Evolutionary conservation across 35 echinoderm and acorn worm species (phyloP).

Genomic region (Acanthaster planci): DNA sequence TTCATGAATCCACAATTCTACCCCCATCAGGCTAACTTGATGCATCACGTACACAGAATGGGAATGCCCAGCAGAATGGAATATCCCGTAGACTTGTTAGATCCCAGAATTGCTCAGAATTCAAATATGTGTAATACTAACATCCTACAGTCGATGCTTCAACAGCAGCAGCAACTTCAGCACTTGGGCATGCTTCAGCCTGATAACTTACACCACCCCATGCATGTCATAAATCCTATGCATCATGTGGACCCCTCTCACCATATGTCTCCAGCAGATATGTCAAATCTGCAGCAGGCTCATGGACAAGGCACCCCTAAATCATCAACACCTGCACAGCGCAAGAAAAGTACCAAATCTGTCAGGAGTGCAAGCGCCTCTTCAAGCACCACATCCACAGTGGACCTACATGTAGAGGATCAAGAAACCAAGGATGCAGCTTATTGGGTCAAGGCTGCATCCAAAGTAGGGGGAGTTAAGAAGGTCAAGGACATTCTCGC

Average conservation of each 20-base stretch:
- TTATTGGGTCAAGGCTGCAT: conserved; percentile 22
- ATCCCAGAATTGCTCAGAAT: conserved; percentile 47
- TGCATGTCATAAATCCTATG: not conserved
- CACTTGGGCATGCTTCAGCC: conserved; percentile 25
- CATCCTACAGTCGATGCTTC: conserved; percentile 39
- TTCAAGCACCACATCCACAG: not conserved
- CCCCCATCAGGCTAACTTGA: not conserved
- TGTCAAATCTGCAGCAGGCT: not conserved
- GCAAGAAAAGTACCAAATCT: conserved; percentile 1
- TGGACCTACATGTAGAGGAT: conserved; percentile 7
- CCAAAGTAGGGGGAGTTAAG: conserved; percentile 44
- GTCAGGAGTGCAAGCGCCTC: not conserved
- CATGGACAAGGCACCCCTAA: not conserved
- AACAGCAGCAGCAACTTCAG: conserved; percentile 62
- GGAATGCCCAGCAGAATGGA: not conserved
- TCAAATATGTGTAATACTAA: conserved; percentile 24
- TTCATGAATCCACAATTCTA: conserved; percentile 12
- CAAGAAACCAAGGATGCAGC: conserved; percentile 1
- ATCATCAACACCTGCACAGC: not conserved
- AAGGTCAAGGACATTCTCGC: conserved; percentile 72
- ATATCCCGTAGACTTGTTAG: not conserved
- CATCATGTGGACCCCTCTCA: not conserved
- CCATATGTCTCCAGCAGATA: not conserved
- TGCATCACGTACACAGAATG: not conserved
- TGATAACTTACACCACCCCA: not conserved